These are phyloP conservation scores for Parnassius apollo DNA, from an alignment of 2,888 invertebrate genomes.

Conservation along the genomic window DNA sequence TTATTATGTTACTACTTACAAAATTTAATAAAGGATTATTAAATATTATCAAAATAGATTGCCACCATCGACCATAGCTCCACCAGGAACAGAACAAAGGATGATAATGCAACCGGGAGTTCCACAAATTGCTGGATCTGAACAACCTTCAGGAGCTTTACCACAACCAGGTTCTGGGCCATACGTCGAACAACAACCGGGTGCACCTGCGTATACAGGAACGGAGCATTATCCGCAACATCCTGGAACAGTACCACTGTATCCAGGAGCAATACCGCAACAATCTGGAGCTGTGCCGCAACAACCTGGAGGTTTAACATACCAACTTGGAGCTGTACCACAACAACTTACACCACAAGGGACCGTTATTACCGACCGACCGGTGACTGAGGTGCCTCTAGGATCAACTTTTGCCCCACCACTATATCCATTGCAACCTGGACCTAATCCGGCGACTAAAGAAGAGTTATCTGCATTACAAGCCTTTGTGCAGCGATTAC, in stretches of 20 bases:
- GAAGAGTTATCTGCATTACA: slow-evolving; percentile 30
- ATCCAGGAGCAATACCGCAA: no score
- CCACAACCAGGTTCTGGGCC: neutral
- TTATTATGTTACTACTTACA: no score
- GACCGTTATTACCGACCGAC: neutral
- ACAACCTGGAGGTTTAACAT: no score
- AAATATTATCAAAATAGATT: neutral
- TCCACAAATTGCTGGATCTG: neutral
- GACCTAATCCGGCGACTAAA: slow-evolving; percentile 26
- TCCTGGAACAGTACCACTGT: no score
- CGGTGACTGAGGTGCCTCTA: no score
- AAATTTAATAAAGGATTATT: neutral
- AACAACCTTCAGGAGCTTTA: neutral
- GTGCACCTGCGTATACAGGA: no score
- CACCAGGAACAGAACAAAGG: neutral
- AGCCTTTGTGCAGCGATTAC: slow-evolving; percentile 36
- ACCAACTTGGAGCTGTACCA: neutral
- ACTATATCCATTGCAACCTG: slow-evolving; percentile 8
- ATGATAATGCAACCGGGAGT: neutral
- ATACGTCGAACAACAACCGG: no score
- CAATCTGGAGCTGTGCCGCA: no score
- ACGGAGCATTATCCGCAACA: no score
- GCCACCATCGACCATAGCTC: neutral
- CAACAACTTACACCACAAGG: neutral
- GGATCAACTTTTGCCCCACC: slow-evolving; percentile 4